Percentiles rank a stretch among this genome's conserved stretches.
Conservation (phyloP, 2,113 vertebrate species). For the Podilymbus podiceps region DNA sequence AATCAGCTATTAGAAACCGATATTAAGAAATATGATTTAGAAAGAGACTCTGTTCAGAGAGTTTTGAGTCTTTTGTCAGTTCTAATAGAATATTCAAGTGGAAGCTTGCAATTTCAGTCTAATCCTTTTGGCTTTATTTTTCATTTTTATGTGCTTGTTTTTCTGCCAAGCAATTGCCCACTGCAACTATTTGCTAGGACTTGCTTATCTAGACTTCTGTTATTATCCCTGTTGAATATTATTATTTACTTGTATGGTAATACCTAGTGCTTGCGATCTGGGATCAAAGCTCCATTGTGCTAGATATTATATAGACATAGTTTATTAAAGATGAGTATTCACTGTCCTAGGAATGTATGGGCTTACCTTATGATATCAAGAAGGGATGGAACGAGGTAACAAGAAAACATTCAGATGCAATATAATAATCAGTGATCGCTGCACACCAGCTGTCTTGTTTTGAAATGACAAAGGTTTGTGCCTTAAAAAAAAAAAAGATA, state of each 20-base stretch:
- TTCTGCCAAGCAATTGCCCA: background rate
- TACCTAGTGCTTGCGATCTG: background rate
- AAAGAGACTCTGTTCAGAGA: background rate
- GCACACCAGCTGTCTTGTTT: background rate
- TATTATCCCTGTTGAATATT: background rate
- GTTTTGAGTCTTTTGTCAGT: background rate
- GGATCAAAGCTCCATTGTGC: background rate
- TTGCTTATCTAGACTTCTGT: background rate
- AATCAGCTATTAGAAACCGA: background rate
- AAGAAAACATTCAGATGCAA: background rate
- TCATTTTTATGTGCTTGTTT: background rate
- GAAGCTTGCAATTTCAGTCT: background rate
- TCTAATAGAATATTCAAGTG: conserved; percentile 2
- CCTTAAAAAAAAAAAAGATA: background rate
- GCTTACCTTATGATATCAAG: background rate
- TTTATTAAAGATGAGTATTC: background rate
- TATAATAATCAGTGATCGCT: background rate
- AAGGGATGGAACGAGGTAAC: background rate
- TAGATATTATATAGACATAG: background rate
- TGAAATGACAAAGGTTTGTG: background rate
- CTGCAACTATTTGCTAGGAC: background rate
- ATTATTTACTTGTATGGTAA: background rate
- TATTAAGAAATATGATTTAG: background rate
- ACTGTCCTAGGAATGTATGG: background rate
- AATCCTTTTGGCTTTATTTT: background rate